These are phyloP conservation scores for Centropyge bicolor DNA, from an alignment of 2,797 vertebrate genomes.

Conservation along the genomic window DNA sequence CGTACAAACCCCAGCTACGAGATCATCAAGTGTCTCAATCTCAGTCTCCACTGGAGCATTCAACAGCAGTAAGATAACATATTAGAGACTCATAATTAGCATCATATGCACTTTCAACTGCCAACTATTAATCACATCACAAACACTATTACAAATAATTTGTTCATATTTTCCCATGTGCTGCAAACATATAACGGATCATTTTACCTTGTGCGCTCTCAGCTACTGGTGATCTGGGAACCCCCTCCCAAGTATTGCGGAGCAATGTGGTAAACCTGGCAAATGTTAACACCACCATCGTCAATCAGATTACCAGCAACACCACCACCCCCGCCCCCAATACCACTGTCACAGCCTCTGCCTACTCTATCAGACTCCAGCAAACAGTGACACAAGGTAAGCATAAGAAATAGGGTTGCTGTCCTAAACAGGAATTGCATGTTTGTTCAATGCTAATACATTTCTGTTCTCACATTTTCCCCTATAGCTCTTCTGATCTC, in stretches of 20 bases:
- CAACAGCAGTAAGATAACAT: constrained; percentile 38
- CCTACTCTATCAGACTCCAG: constrained; percentile 4
- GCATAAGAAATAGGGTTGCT: background rate
- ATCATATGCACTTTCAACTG: background rate
- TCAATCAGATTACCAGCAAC: rapidly evolving
- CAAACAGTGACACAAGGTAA: constrained; percentile 57
- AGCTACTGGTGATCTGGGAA: background rate
- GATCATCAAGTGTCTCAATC: rapidly evolving
- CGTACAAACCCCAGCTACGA: rapidly evolving
- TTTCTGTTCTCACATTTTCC: background rate
- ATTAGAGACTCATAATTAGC: background rate
- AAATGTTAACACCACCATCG: background rate
- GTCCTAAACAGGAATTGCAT: background rate
- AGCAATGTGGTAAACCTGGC: rapidly evolving
- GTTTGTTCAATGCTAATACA: background rate
- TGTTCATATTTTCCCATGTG: background rate
- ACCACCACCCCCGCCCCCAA: rapidly evolving
- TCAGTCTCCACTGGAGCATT: constrained; percentile 10
- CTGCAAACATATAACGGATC: background rate
- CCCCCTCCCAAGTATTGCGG: rapidly evolving
- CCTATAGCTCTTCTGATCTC: constrained; percentile 59
- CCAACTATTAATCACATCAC: background rate
- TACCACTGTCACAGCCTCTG: background rate
- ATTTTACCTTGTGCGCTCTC: background rate
- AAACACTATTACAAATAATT: background rate